Base-by-base conservation (phyloP, 1,140 invertebrate genomes). In the Harlomillsia oculata region DNA sequence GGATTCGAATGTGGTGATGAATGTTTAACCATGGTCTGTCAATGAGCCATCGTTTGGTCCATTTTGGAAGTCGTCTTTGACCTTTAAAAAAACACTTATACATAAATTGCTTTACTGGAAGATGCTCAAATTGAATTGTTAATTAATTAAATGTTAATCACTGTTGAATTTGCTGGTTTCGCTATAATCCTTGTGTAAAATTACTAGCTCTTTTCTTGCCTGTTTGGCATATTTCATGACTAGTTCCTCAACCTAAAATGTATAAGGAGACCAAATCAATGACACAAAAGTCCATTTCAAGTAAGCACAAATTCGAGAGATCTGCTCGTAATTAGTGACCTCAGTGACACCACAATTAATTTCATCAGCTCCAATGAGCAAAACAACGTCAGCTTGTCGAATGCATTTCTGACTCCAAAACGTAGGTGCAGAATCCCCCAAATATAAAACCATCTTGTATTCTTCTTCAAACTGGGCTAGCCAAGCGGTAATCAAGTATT, bases 1-100 rank as follows among this genome's bases (percentile, higher is more conserved):
- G 1, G 16, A 60, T 18, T 23, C 52, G 16, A 21, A 62, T 29
- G 25, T 62, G 59, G 32, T 62, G 59, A 40, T 62, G 59, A 37
- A 52, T 45, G 11, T 3, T 16, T 9, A 62, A 9, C 40, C 49
- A 57, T 11, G 30, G 30, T 25, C 59, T 23, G 1, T 30, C 2
- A 26, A 49, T 18, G 2, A 62, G n/a, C 59, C 59, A 62, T 1
- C 0, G 5, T 39, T 28, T 56, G 1, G 54, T 57, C 2, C 32
- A 14, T n/a, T n/a, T n/a, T n/a, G n/a, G n/a, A n/a, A n/a, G n/a
- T n/a, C n/a, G n/a, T n/a, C n/a, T n/a, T n/a, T n/a, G n/a, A n/a
- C n/a, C n/a, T n/a, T n/a, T n/a, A n/a, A n/a, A n/a, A n/a, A n/a
- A n/a, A n/a, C n/a, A n/a, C n/a, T n/a, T n/a, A n/a, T n/a, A n/a